A percentile compares a stretch with the other conserved stretches of the same genome.
These are phyloP conservation scores for Ciona savignyi DNA, from an alignment of 23 tunicate species.

Conservation along the genomic window DNA sequence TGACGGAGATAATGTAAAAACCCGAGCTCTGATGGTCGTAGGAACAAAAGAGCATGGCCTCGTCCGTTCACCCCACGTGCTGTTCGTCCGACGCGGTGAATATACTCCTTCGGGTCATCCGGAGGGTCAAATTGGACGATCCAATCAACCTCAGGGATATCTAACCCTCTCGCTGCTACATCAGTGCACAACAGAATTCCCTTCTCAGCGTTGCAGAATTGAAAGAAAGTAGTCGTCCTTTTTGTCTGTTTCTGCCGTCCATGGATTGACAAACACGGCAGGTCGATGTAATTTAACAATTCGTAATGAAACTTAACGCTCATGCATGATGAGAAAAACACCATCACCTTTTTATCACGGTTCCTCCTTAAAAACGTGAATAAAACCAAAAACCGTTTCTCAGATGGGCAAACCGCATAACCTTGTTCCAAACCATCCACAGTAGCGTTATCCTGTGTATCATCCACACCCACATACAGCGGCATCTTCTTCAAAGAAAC, in stretches of 20 bases:
- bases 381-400: conserved; percentile 70
- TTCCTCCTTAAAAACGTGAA: conserved; percentile 84
- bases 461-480: conserved; percentile 94
- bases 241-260: conserved; percentile 82
- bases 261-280: conserved; percentile 76
- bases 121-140: conserved; percentile 95
- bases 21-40: conserved; percentile 85
- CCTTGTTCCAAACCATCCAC: conserved; percentile 92
- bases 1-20: conserved; percentile 74
- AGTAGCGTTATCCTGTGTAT: conserved; percentile 56
- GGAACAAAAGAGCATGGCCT: conserved; percentile 81
- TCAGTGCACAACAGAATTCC: conserved; percentile 92
- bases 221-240: conserved; percentile 84
- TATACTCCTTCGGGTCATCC: conserved; percentile 94
- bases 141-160: conserved; percentile 97
- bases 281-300: conserved; percentile 82
- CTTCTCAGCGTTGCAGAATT: conserved; percentile 94
- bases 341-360: conserved; percentile 85
- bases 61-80: conserved; percentile 76
- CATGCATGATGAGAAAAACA: conserved; percentile 91
- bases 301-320: conserved; percentile 95
- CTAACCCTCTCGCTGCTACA: conserved; percentile 94
- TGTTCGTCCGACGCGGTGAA: conserved; percentile 97
- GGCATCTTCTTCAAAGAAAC: conserved; percentile 91
- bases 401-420: conserved; percentile 75